Evolutionary conservation across 2,888 invertebrate species (phyloP), one percentile per base, ranked within the genome.

Genomic region (Tenthredo scrophulariae): DNA sequence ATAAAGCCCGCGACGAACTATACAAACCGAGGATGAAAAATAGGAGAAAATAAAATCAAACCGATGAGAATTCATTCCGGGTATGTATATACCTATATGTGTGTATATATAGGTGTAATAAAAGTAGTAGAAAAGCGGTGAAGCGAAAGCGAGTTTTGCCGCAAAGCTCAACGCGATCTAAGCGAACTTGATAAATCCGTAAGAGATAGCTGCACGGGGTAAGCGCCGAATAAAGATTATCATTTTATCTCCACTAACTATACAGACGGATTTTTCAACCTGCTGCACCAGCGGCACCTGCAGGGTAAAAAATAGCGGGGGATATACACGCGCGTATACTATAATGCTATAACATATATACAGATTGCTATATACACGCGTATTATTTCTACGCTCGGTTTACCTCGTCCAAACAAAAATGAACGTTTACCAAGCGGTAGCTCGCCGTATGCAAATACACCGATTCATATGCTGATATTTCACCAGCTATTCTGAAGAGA

Each of bases 401-500:
- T 40, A 43, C 74, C 33, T 18, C 29, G 67, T 33, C 67, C 67
- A 67, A 67, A 67, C 33, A 67, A 67, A 67, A 67, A 67, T 33
- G 67, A 33, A 67, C 67, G 67, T 67, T 67, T 33, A 26, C 67
- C 67, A 33, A 67, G 33, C 74, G 74, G 74, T 74, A 43, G 22
- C 22, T 26, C 10, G 43, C 29, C 43, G 13, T 74, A 74, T 74
- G 74, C 74, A 74, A 74, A 74, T 74, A 74, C 22, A n/a, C 43
- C 74, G 43, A 74, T 74, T 74, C 74, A 40, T 74, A 74, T 74
- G 74, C 74, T 18, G 74, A 40, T 22, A 74, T 74, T 74, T 74
- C 13, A 43, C 74, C 74, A 67, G 67, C 29, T 29, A 67, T 67
- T 33, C 67, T 13, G 26, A 33, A 67, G 67, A 67, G 67, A 33